Evolutionary conservation across 2,797 vertebrate genomes (phyloP).

Genomic region (Lepilemur septentrionalis): DNA sequence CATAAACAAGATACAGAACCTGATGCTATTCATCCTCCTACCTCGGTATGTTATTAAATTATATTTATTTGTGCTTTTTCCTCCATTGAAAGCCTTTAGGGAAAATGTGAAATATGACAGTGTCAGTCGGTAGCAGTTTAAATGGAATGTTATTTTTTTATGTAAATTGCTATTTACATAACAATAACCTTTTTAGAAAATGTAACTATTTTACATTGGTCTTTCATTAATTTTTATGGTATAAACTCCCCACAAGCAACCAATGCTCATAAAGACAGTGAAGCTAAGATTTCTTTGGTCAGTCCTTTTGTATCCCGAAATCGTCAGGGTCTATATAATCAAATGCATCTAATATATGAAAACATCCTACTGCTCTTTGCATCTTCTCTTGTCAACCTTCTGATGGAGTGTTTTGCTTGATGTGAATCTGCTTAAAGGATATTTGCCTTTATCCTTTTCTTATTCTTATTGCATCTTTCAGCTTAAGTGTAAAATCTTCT

Average conservation of each 20-base stretch:
- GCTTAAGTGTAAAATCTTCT: conserved; percentile 76
- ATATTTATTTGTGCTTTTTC: neutral
- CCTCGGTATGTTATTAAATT: neutral
- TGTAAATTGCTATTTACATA: neutral
- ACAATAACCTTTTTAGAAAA: neutral
- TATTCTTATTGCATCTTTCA: conserved; percentile 71
- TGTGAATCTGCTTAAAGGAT: conserved; percentile 75
- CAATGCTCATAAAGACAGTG: neutral
- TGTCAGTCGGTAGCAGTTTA: neutral
- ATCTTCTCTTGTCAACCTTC: conserved; percentile 34
- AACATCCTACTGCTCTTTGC: neutral
- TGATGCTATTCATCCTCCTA: neutral
- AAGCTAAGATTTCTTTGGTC: neutral
- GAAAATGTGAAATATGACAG: neutral
- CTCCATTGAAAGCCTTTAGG: neutral
- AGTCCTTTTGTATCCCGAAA: neutral
- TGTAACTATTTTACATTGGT: neutral
- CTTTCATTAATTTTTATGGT: neutral
- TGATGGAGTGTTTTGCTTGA: conserved; percentile 58
- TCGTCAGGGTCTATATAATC: neutral
- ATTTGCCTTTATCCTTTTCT: conserved; percentile 70
- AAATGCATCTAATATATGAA: neutral
- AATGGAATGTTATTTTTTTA: neutral
- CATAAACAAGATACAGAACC: neutral
- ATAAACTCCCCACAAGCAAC: neutral